Evolutionary conservation across 2,888 invertebrate genomes (phyloP).

Genomic region (Aphodius sticticus): DNA sequence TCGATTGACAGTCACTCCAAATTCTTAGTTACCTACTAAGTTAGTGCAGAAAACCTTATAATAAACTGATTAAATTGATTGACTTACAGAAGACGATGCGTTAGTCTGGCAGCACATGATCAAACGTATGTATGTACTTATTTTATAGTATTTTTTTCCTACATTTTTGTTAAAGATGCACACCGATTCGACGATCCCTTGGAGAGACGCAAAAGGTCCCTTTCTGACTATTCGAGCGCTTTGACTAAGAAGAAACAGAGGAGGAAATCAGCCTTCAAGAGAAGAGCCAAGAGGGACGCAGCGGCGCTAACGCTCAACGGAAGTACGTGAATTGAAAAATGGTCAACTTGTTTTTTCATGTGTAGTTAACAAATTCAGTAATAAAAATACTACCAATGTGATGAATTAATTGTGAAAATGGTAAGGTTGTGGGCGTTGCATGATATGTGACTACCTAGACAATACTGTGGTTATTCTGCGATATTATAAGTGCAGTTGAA

Average conservation of each 20-base stretch:
- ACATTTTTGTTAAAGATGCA: neutral
- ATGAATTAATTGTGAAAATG: too few relatives aligned
- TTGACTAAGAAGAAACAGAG: neutral
- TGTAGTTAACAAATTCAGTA: too few relatives aligned
- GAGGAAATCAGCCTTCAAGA: neutral
- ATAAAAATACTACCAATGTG: too few relatives aligned
- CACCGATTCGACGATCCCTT: slow-evolving; percentile 8
- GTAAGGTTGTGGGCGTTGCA: too few relatives aligned
- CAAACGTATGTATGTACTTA: slow-evolving; percentile 8
- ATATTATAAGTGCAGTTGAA: too few relatives aligned
- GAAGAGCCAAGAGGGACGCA: slow-evolving; percentile 14
- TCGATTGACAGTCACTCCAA: too few relatives aligned
- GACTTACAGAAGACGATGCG: slow-evolving; percentile 12
- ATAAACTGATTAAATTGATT: neutral
- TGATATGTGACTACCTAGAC: too few relatives aligned
- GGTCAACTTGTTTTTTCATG: neutral
- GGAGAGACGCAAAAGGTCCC: neutral
- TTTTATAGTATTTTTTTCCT: neutral
- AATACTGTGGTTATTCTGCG: too few relatives aligned
- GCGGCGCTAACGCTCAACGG: neutral
- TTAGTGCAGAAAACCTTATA: too few relatives aligned
- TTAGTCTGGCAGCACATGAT: slow-evolving; percentile 18
- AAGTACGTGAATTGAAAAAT: neutral
- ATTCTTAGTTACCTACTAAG: too few relatives aligned
- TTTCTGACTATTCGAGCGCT: neutral